Conservation (phyloP, 2,113 vertebrate genomes). For the Bubo bubo region DNA sequence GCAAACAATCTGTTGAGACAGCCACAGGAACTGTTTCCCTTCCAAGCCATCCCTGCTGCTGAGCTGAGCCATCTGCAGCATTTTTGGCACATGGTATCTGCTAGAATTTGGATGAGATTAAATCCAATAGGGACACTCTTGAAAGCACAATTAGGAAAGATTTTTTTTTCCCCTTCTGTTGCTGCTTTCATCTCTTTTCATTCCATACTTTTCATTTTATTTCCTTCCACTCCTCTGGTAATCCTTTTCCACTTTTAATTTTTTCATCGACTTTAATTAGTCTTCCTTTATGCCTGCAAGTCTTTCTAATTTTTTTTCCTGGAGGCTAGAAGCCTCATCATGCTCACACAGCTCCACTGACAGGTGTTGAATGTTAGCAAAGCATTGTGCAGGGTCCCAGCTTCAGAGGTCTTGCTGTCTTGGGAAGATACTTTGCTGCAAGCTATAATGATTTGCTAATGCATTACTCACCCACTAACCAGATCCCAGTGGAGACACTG, state of each 20-base stretch:
- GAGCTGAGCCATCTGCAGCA: conserved; percentile 41
- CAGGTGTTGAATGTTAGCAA: background rate
- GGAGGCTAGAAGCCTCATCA: background rate
- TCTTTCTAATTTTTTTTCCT: background rate
- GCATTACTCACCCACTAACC: background rate
- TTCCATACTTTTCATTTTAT: background rate
- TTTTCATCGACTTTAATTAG: background rate
- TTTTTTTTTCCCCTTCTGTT: background rate
- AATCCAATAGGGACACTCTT: background rate
- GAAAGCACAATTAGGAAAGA: background rate
- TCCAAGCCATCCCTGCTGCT: conserved; percentile 12
- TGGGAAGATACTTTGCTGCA: background rate
- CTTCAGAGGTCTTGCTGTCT: background rate
- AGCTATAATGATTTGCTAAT: background rate
- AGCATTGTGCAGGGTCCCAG: background rate
- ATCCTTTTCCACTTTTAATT: background rate
- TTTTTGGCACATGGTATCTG: background rate
- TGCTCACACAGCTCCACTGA: background rate
- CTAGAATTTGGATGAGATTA: conserved; percentile 12
- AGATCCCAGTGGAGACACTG: background rate
- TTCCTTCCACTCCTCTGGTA: background rate
- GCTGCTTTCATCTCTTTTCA: background rate
- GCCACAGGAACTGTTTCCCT: background rate
- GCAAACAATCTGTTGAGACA: conserved; percentile 60
- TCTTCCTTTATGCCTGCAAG: background rate